phyloP scores from a whole-genome alignment of 2,888 invertebrate species.

The Eumerus sabulonum region DNA sequence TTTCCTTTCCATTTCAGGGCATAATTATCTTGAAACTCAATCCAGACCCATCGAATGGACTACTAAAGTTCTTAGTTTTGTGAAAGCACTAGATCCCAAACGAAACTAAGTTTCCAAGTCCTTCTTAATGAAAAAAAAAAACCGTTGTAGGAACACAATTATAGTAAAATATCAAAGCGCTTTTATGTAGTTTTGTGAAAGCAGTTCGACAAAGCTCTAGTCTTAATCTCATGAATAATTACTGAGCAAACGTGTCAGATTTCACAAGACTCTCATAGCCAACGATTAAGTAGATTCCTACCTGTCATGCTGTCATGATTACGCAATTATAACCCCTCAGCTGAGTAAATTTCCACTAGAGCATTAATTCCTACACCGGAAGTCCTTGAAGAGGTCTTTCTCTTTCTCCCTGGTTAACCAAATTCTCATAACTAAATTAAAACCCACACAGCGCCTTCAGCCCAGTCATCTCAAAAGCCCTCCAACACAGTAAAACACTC shows the following conservation, averaged over 20 bases:
- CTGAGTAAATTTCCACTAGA: slow-evolving; percentile 51
- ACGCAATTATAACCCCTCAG: slow-evolving; percentile 55
- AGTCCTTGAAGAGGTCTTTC: slow-evolving; percentile 42
- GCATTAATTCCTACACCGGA: slow-evolving; percentile 35
- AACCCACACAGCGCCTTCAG: slow-evolving; percentile 40
- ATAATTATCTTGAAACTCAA: no score
- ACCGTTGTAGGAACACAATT: no score
- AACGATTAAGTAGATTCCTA: background rate
- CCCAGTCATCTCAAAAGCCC: slow-evolving; percentile 18
- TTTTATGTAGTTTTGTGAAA: no score
- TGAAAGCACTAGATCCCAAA: no score
- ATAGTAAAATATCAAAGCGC: no score
- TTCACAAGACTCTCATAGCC: background rate
- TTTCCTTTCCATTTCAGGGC: no score
- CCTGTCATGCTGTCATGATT: slow-evolving; percentile 26
- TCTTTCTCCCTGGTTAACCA: slow-evolving; percentile 40
- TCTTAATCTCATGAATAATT: background rate
- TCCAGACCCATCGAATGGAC: no score
- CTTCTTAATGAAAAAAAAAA: no score
- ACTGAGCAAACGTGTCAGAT: background rate
- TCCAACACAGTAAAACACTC: slow-evolving; percentile 48
- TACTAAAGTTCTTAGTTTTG: no score
- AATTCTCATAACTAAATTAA: slow-evolving; percentile 70
- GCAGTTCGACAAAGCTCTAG: no score
- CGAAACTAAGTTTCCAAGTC: no score